Evolutionary conservation across 2,888 invertebrate genomes (phyloP).

Genomic region (Tinea trinotella): DNA sequence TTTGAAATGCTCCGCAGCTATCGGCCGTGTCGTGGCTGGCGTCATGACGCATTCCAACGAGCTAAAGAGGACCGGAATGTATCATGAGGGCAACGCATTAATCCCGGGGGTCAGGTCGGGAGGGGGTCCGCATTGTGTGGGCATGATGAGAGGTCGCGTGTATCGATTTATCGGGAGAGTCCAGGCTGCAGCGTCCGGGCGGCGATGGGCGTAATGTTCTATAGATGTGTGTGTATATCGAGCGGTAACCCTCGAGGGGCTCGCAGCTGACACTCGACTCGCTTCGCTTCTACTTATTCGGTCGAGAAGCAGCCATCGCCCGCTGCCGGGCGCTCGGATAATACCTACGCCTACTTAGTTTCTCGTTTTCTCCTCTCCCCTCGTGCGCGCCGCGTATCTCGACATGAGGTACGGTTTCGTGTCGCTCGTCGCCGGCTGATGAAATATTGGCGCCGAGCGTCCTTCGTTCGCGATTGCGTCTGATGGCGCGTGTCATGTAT

Average conservation of each 20-base stretch:
- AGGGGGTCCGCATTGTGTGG: slow-evolving; percentile 42
- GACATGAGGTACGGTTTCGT: neutral
- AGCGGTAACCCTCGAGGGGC: slow-evolving; percentile 71
- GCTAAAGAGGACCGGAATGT: neutral
- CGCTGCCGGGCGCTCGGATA: slow-evolving; percentile 47
- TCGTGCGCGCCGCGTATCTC: slow-evolving; percentile 42
- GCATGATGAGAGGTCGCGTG: slow-evolving; percentile 44
- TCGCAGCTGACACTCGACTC: slow-evolving; percentile 65
- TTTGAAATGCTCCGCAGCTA: slow-evolving; percentile 70
- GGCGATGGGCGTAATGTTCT: slow-evolving; percentile 47
- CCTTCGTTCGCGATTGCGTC: slow-evolving; percentile 57
- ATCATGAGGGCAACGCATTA: slow-evolving; percentile 41
- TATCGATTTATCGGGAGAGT: slow-evolving; percentile 70
- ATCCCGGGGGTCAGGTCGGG: slow-evolving; percentile 61
- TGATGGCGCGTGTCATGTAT: slow-evolving; percentile 27
- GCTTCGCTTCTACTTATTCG: slow-evolving; percentile 52
- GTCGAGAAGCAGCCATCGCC: slow-evolving; percentile 58
- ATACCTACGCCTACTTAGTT: slow-evolving; percentile 69
- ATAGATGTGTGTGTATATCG: slow-evolving; percentile 60
- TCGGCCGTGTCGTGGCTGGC: slow-evolving; percentile 65
- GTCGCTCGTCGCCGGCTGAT: slow-evolving; percentile 11
- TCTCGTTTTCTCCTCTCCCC: slow-evolving; percentile 38
- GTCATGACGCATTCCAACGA: slow-evolving; percentile 47
- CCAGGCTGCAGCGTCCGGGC: slow-evolving; percentile 53
- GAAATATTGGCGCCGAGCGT: slow-evolving; percentile 29